These are phyloP conservation scores for Pogonus chalceus DNA, from an alignment of 1,140 invertebrate species.

Conservation along the genomic window DNA sequence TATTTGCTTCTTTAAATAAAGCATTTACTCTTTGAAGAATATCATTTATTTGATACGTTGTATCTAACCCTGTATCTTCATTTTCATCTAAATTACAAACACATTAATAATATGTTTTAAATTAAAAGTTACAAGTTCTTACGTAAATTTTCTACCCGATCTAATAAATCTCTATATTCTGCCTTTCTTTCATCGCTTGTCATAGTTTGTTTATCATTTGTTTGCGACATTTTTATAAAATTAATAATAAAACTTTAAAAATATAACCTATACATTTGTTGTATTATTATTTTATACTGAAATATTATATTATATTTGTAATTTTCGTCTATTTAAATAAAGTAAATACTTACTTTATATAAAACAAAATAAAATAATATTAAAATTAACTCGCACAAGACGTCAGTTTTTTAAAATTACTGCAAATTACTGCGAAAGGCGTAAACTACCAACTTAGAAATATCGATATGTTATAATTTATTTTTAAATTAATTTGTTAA, in stretches of 20 bases:
- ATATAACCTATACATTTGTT: not conserved
- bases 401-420: no score
- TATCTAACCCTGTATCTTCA: constrained; percentile 26
- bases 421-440: no score
- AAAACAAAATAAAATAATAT: no score
- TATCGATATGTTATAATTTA: no score
- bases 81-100: constrained; percentile 25
- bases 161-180: not conserved
- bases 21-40: constrained; percentile 32
- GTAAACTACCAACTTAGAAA: no score
- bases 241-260: not conserved
- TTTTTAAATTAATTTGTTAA: no score
- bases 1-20: constrained; percentile 29
- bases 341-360: no score
- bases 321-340: no score
- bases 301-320: no score
- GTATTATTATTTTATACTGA: no score
- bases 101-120: not conserved
- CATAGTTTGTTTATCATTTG: not conserved
- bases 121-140: not conserved
- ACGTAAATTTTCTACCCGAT: not conserved
- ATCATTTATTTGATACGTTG: constrained; percentile 30
- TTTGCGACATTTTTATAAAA: not conserved
- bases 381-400: no score
- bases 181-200: not conserved